Percentiles rank a stretch among this genome's conserved stretches.
Evolutionary conservation across 2,888 invertebrate species (phyloP).

Genomic region (Drosophila hawaiiensis): DNA sequence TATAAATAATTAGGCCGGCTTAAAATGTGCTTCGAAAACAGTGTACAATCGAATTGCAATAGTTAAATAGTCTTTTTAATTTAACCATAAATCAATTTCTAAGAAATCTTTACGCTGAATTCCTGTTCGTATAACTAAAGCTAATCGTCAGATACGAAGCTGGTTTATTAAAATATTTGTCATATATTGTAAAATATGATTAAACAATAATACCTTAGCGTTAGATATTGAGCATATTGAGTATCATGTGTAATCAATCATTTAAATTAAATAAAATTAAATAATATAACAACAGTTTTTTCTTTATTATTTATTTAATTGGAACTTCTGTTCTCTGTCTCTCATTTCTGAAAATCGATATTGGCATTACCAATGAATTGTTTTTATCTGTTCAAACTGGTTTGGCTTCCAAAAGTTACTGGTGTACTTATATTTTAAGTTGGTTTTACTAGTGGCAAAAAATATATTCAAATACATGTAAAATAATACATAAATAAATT

Average conservation of each 20-base stretch:
- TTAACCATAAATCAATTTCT: neutral
- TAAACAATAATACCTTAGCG: neutral
- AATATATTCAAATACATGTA: neutral
- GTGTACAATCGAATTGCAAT: neutral
- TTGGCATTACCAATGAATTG: constrained; percentile 22
- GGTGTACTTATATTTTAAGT: neutral
- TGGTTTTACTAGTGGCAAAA: neutral
- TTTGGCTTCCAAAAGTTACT: too few species aligned
- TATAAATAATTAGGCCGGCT: neutral
- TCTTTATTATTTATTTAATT: neutral
- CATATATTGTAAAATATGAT: neutral
- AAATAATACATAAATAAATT: neutral
- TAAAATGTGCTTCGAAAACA: neutral
- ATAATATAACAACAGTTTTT: neutral
- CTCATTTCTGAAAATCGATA: neutral
- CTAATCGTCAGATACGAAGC: neutral
- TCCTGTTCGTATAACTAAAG: neutral
- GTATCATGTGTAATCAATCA: neutral
- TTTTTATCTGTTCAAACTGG: constrained; percentile 5
- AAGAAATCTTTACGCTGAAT: neutral
- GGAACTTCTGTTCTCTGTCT: neutral
- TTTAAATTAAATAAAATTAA: neutral
- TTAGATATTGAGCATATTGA: neutral
- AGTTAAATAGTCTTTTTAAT: neutral
- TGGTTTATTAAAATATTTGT: neutral